These are phyloP conservation scores for Gorsachius magnificus DNA, from an alignment of 2,797 vertebrate genomes.

Conservation along the genomic window DNA sequence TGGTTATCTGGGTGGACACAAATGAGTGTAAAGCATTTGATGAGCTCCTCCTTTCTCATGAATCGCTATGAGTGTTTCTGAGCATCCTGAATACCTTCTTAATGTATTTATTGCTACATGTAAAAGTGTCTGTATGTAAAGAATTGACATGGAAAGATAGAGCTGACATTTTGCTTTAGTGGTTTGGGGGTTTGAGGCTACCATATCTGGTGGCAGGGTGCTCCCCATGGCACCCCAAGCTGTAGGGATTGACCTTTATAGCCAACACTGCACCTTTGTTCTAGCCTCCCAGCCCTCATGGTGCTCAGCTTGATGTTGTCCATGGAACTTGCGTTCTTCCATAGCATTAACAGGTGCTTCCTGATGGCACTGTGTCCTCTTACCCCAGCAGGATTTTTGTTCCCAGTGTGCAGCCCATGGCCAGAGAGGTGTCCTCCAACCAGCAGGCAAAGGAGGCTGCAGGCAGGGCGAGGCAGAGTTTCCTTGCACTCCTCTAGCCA, in stretches of 20 bases:
- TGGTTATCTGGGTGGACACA: neutral
- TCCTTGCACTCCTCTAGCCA: neutral
- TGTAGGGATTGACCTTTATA: neutral
- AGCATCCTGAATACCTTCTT: neutral
- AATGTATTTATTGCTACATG: neutral
- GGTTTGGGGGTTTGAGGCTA: neutral
- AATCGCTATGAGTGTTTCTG: neutral
- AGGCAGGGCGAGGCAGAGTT: neutral
- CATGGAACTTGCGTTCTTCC: neutral
- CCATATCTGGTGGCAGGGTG: neutral
- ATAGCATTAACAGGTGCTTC: neutral
- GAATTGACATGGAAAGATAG: neutral
- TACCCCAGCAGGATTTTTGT: neutral
- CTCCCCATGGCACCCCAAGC: neutral
- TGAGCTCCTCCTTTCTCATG: neutral
- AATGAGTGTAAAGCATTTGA: neutral
- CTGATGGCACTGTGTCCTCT: neutral
- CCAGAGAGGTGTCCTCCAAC: neutral
- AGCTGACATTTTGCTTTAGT: neutral
- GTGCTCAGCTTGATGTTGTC: neutral
- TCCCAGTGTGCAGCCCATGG: rapidly evolving
- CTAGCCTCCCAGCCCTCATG: neutral
- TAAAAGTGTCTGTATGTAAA: neutral
- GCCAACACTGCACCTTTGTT: neutral
- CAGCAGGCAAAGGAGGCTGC: neutral